These are phyloP conservation scores for Cyphomyrus plagiostoma DNA, from an alignment of 2,113 vertebrate genomes.

Conservation along the genomic window DNA sequence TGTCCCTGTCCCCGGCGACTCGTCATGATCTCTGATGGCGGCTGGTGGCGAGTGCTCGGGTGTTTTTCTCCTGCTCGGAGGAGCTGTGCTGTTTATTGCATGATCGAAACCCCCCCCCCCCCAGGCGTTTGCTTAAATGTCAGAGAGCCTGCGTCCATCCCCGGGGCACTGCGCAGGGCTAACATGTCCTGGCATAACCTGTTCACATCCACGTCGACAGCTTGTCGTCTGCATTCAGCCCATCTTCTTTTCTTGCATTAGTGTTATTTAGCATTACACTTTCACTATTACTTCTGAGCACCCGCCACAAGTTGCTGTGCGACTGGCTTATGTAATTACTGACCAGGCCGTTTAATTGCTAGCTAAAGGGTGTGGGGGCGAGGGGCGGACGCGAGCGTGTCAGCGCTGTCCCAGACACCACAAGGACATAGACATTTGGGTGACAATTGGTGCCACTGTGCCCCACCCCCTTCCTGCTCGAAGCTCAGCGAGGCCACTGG, in stretches of 20 bases:
- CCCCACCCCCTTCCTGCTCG: too few species aligned
- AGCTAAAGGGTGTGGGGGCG: not conserved
- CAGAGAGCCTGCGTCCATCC: not conserved
- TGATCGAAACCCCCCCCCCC: not conserved
- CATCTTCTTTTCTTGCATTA: not conserved
- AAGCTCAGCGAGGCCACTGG: not conserved
- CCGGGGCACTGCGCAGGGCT: not conserved
- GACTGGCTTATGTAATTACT: slow-evolving; percentile 1
- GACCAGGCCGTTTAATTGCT: not conserved
- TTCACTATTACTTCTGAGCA: not conserved
- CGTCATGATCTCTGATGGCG: not conserved
- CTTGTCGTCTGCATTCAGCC: not conserved
- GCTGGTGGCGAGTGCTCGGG: not conserved
- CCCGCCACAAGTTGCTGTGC: not conserved
- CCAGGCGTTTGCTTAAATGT: not conserved
- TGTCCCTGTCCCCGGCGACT: not conserved
- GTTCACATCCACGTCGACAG: not conserved
- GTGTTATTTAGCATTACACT: not conserved
- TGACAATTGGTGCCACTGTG: too few species aligned
- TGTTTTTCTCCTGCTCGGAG: not conserved
- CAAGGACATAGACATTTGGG: not conserved
- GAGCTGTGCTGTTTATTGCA: not conserved
- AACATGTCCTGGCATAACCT: not conserved
- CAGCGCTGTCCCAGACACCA: not conserved
- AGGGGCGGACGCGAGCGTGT: not conserved